Percentiles rank a stretch among this genome's conserved stretches.
Conservation (phyloP, 2,797 vertebrate genomes). For the Bothrops alternatus region DNA sequence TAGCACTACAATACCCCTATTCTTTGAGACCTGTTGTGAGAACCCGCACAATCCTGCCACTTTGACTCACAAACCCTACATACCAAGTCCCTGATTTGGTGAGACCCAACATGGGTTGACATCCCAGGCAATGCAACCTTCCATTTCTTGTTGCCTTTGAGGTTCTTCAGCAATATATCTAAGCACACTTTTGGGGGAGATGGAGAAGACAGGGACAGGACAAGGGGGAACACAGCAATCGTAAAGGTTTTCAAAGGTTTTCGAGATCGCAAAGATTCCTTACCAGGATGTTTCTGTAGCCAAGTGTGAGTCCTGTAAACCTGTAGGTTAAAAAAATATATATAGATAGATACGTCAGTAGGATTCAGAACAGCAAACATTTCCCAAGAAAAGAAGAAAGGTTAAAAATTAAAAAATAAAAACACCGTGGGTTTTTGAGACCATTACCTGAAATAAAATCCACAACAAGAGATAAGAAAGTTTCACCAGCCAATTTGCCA, state of each 20-base stretch:
- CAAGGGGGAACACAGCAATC: accelerated
- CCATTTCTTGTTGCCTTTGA: not conserved
- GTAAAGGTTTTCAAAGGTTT: not conserved
- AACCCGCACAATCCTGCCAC: not conserved
- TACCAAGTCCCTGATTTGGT: not conserved
- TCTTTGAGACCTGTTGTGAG: not conserved
- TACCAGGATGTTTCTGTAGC: conserved; percentile 72
- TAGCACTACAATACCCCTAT: not conserved
- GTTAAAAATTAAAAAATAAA: accelerated
- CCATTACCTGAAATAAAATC: conserved; percentile 68
- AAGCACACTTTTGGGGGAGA: not conserved
- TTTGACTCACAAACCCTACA: not conserved
- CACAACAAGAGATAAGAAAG: conserved; percentile 54
- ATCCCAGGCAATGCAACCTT: not conserved
- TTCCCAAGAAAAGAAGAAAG: not conserved
- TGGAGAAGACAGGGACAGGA: not conserved
- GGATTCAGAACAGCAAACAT: not conserved
- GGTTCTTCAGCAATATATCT: not conserved
- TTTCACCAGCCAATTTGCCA: conserved; percentile 42
- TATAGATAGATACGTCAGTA: conserved; percentile 3
- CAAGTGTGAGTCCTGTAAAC: conserved; percentile 54
- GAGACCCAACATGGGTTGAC: not conserved
- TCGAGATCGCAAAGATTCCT: conserved; percentile 18
- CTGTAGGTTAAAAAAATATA: conserved; percentile 58
- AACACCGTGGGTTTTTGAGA: not conserved